Conservation (phyloP, 1,140 invertebrate genomes). For the Tribolium castaneum region DNA sequence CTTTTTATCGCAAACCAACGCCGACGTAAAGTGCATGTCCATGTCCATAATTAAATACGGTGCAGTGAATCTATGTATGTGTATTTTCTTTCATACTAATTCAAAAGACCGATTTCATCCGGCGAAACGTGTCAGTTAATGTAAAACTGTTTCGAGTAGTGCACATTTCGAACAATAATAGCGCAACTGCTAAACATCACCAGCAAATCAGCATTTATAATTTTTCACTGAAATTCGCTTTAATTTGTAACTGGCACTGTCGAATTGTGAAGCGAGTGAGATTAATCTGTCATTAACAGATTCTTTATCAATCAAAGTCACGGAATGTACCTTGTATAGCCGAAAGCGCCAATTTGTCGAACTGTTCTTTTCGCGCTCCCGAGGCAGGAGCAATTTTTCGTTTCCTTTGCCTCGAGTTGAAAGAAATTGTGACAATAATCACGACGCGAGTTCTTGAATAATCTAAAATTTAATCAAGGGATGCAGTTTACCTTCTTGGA, state of each 20-base stretch:
- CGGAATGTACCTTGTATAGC: background rate
- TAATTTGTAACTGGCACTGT: background rate
- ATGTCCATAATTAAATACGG: constrained; percentile 2
- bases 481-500: background rate
- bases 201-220: background rate
- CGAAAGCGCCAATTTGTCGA: background rate
- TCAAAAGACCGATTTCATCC: background rate
- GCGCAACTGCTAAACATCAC: too few relatives aligned
- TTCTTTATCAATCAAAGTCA: constrained; percentile 20
- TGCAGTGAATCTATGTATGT: background rate
- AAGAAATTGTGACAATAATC: constrained; percentile 9
- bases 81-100: background rate
- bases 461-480: constrained; percentile 5
- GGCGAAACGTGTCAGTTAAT: background rate
- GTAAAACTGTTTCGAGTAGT: background rate
- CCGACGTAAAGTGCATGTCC: background rate
- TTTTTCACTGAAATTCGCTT: background rate
- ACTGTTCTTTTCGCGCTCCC: background rate
- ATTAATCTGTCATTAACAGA: constrained; percentile 17
- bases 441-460: background rate
- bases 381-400: background rate
- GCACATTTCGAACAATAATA: too few relatives aligned
- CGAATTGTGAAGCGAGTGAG: background rate
- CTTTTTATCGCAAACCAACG: background rate
- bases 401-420: background rate